These are phyloP conservation scores for Labeo catla DNA, from an alignment of 2,113 vertebrate genomes.

Conservation along the genomic window DNA sequence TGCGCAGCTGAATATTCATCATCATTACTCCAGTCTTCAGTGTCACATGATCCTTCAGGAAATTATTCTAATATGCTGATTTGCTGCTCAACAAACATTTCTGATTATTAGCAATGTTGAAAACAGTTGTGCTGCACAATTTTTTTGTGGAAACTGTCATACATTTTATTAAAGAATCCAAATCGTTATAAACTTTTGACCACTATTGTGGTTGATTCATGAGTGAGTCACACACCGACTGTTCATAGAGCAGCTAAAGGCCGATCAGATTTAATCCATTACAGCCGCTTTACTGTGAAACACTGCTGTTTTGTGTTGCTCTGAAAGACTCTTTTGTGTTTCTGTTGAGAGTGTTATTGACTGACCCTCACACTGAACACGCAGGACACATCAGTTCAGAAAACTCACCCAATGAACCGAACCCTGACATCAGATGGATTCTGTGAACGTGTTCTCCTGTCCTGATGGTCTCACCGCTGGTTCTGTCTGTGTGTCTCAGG, in stretches of 20 bases:
- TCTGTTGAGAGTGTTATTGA: background rate
- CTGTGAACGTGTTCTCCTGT: background rate
- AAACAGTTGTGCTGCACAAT: too few species aligned
- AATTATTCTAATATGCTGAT: too few species aligned
- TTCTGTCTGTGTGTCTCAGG: conserved; percentile 60
- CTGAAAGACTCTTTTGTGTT: background rate
- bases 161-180: too few species aligned
- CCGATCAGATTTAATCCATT: background rate
- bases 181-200: too few species aligned
- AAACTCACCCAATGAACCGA: background rate
- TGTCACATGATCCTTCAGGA: too few species aligned
- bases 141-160: too few species aligned
- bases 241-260: background rate
- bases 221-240: too few species aligned
- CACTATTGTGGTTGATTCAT: too few species aligned
- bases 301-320: background rate
- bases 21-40: too few species aligned
- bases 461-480: background rate
- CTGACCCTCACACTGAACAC: background rate
- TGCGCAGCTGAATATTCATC: too few species aligned
- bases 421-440: background rate
- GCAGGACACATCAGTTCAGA: background rate
- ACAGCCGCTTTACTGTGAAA: conserved; percentile 16
- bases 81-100: too few species aligned
- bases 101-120: too few species aligned